phyloP scores from a whole-genome alignment of 2,888 invertebrate species.

The Caradrina clavipalpis region DNA sequence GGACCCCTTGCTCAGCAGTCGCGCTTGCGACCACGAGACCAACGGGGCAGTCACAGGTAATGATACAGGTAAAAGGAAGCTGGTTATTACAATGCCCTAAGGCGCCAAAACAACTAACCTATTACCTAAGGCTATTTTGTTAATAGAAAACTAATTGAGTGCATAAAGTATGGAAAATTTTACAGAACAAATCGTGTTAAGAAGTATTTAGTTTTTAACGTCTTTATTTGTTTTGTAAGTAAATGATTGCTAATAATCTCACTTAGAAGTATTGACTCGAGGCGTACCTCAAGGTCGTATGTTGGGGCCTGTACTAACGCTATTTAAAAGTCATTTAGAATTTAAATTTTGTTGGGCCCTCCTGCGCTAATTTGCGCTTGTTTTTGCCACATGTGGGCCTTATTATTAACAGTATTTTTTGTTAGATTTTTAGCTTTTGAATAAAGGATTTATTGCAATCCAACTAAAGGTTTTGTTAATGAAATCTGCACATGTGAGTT shows the following conservation, averaged over 20 bases:
- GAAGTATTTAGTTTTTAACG: not conserved
- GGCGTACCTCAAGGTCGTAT: constrained; percentile 8
- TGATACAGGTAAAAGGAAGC: not conserved
- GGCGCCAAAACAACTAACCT: not conserved
- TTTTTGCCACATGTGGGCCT: no score
- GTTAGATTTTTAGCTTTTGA: no score
- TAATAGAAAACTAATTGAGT: not conserved
- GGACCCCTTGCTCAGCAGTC: no score
- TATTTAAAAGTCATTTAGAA: not conserved
- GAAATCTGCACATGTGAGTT: no score
- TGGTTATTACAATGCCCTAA: not conserved
- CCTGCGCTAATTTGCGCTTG: no score
- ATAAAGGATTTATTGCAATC: no score
- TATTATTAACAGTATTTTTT: no score
- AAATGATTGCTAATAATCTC: not conserved
- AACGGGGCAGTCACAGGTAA: no score
- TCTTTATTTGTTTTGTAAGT: not conserved
- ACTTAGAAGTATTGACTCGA: not conserved
- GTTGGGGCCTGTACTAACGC: not conserved
- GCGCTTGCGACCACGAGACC: no score
- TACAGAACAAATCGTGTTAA: not conserved
- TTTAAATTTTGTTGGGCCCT: no score
- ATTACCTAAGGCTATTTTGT: constrained; percentile 7
- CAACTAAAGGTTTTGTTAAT: no score
- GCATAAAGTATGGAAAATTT: not conserved